phyloP scores from a whole-genome alignment of 2,888 invertebrate genomes.

The Thymelicus acteon region DNA sequence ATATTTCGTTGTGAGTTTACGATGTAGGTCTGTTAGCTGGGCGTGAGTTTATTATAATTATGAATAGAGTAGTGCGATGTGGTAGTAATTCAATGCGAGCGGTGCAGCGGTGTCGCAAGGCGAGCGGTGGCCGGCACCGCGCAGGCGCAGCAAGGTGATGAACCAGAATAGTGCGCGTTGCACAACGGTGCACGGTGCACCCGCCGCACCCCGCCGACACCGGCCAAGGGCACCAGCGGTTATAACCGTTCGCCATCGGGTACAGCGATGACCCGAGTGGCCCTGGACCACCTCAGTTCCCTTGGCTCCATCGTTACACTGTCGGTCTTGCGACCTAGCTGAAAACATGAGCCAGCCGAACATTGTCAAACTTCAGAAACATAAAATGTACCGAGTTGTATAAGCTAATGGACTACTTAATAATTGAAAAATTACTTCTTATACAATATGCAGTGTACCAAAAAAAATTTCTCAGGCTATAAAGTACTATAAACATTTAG shows the following conservation, averaged over 20 bases:
- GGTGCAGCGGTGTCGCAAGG: constrained; percentile 33
- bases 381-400: too few species aligned
- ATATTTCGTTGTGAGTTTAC: neutral
- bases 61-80: constrained; percentile 3
- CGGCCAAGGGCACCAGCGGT: constrained; percentile 35
- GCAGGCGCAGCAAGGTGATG: constrained; percentile 50
- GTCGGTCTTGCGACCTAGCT: too few species aligned
- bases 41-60: neutral
- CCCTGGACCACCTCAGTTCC: neutral
- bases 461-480: too few species aligned
- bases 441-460: too few species aligned
- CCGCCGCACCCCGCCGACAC: constrained; percentile 22
- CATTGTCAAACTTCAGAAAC: too few species aligned
- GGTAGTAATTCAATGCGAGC: constrained; percentile 32
- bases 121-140: constrained; percentile 43
- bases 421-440: too few species aligned
- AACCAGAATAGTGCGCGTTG: constrained; percentile 65
- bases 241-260: constrained; percentile 28
- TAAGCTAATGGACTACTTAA: too few species aligned
- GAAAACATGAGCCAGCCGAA: too few species aligned
- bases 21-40: neutral
- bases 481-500: too few species aligned
- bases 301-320: neutral
- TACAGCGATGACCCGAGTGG: neutral
- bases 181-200: constrained; percentile 42